Evolutionary conservation across 2,888 invertebrate species (phyloP), one percentile per base, ranked within the genome.

Genomic region (Scrobipalpa costella): DNA sequence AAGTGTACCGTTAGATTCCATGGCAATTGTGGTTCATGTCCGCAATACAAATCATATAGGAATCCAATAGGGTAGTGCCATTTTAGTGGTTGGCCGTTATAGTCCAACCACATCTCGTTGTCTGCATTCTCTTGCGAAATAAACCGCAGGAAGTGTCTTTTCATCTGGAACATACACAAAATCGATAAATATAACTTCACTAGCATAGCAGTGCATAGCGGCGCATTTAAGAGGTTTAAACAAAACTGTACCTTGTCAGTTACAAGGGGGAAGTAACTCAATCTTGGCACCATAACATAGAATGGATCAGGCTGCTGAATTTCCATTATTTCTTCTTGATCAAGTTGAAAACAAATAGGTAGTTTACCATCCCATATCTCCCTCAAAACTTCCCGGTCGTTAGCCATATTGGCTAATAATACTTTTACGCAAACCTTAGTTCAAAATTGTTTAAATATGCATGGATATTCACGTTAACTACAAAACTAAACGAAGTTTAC

Each of bases 331-430:
- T 99, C 98, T 76, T 98, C 97, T 38, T 95, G 93, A 75, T 97
- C 94, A 60, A 99, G 91, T 75, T 95, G 95, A 85, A 99, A 99
- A 86, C 98, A 97, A 63, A 99, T 94, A 0, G 99, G 98, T 59
- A 99, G 92, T 85, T 97, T 96, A 21, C 98, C 98, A 76, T 98
- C 98, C 99, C 99, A 99, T 73, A 98, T 95, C 91, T 98, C 98
- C 65, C 98, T 93, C 63, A 98, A 89, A 65, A 99, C 95, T 93
- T 99, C 98, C 76, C 98, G 94, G 85, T 99, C 99, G 80, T 98
- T 97, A 68, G 98, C 97, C 98, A 98, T 98, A 11, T 40, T 40
- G 40, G 40, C 40, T 11, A 40, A 40, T 13, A n/a, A 13, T 40
- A 2, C n/a, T 13, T 7, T 19, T 8, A 9, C n/a, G 63, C 57